Conservation (phyloP, 2,113 vertebrate species). For the Narcine bancroftii region DNA sequence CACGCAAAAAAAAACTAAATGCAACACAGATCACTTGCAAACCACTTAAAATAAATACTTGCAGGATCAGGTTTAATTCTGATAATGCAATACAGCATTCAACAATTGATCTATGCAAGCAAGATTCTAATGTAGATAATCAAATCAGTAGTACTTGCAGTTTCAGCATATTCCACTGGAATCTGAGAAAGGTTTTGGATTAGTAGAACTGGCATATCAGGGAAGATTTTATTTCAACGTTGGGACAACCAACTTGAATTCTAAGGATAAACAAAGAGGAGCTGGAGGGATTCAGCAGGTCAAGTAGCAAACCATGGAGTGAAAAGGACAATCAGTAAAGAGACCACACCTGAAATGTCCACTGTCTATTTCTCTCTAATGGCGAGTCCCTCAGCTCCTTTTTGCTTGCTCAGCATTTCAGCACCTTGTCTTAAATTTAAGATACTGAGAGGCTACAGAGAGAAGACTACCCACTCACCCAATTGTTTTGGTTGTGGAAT, state of each 20-base stretch:
- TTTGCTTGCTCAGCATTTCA: too few species aligned
- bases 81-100: background rate
- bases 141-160: background rate
- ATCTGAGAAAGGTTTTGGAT: background rate
- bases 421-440: slow-evolving; percentile 12
- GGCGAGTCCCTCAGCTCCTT: too few species aligned
- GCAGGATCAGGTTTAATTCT: background rate
- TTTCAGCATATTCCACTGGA: background rate
- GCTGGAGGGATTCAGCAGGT: too few species aligned
- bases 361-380: too few species aligned
- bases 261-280: too few species aligned
- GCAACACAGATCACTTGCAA: background rate
- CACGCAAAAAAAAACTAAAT: background rate
- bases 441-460: background rate
- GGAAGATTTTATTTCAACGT: too few species aligned
- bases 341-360: too few species aligned
- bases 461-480: too few species aligned
- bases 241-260: background rate
- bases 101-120: background rate
- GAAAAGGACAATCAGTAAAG: too few species aligned
- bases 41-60: background rate
- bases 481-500: background rate
- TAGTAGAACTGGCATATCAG: too few species aligned
- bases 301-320: too few species aligned
- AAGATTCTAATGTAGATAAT: background rate